A percentile compares a stretch with the other conserved stretches of the same genome.
phyloP scores from a whole-genome alignment of 1,140 invertebrate genomes.

The Papilio helenus region DNA sequence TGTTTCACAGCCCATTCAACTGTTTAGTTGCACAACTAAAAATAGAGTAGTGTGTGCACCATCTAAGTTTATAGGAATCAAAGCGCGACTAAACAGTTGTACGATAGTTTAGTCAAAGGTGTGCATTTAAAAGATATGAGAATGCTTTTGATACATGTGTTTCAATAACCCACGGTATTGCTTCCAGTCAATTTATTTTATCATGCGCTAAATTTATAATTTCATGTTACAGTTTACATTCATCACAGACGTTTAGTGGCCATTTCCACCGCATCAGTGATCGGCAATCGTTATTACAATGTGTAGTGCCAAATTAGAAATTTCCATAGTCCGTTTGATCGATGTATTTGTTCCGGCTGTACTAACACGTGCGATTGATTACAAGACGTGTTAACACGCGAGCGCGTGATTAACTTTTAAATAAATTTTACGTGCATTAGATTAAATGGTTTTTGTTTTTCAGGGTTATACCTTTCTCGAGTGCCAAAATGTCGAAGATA shows the following conservation, averaged over 20 bases:
- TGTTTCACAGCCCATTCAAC: no score
- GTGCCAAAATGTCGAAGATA: no score
- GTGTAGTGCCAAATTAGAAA: slow-evolving; percentile 33
- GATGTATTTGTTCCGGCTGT: slow-evolving; percentile 33
- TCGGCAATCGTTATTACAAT: background rate
- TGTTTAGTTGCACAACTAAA: no score
- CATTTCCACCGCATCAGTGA: background rate
- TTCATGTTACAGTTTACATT: slow-evolving; percentile 9
- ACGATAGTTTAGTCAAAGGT: no score
- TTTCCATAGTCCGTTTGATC: slow-evolving; percentile 35
- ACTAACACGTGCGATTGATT: slow-evolving; percentile 5
- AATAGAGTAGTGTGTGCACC: no score
- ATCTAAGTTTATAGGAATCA: no score
- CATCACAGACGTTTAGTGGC: background rate
- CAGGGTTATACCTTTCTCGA: background rate
- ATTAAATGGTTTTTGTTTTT: slow-evolving; percentile 2
- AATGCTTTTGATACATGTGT: background rate
- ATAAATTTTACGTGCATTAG: background rate
- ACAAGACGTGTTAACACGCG: slow-evolving; percentile 20
- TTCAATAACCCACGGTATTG: background rate
- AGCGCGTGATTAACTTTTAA: background rate
- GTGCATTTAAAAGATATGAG: no score
- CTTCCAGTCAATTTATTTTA: background rate
- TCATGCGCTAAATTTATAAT: slow-evolving; percentile 1
- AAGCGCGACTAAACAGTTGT: no score